Percentiles rank a stretch among this genome's conserved stretches.
Conservation (phyloP, 1,140 invertebrate species). For the Homalodisca vitripennis region DNA sequence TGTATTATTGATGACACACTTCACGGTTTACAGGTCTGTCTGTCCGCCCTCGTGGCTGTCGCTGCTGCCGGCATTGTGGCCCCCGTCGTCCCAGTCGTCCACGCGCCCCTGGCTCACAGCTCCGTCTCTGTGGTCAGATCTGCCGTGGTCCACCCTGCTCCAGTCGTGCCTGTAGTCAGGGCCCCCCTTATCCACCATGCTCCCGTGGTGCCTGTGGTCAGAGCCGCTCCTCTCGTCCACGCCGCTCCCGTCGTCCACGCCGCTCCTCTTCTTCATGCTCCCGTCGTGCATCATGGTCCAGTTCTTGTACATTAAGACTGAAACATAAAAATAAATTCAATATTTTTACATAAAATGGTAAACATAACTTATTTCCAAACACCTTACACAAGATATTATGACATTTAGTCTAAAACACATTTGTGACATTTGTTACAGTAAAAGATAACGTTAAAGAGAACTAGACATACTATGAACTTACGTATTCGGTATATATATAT, state of each 20-base stretch:
- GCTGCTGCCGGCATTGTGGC: slow-evolving; percentile 10
- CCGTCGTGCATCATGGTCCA: slow-evolving; percentile 15
- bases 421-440: too few species aligned
- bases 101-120: slow-evolving; percentile 11
- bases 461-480: too few species aligned
- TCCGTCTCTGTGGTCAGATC: slow-evolving; percentile 9
- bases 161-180: background rate
- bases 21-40: slow-evolving; percentile 1
- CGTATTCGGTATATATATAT: too few species aligned
- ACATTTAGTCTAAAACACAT: too few species aligned
- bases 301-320: slow-evolving; percentile 9
- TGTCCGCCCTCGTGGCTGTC: slow-evolving; percentile 1
- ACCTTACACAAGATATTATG: background rate
- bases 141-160: slow-evolving; percentile 19
- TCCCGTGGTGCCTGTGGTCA: slow-evolving; percentile 23
- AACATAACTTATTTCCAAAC: background rate
- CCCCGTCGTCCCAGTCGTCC: slow-evolving; percentile 13
- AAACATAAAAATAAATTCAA: background rate
- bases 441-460: too few species aligned
- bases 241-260: slow-evolving; percentile 20
- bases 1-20: too few species aligned
- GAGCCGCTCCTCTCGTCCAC: background rate
- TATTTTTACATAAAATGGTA: background rate
- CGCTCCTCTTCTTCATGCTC: slow-evolving; percentile 5
- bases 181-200: background rate